A percentile compares a stretch with the other conserved stretches of the same genome.
Evolutionary conservation across 2,888 invertebrate genomes (phyloP).

Genomic region (Scaptomyza tumidula): DNA sequence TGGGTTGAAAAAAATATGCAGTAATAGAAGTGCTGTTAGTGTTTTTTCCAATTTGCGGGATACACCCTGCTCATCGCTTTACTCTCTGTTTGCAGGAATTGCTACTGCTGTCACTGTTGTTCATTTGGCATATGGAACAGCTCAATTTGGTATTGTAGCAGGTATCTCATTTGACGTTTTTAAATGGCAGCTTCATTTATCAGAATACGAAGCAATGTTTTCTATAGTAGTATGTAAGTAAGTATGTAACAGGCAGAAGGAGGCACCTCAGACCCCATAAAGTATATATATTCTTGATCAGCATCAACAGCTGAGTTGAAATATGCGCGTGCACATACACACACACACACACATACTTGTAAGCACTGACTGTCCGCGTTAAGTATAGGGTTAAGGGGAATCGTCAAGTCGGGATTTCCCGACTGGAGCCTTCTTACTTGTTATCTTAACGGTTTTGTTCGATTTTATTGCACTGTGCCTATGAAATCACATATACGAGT

Average conservation of each 20-base stretch:
- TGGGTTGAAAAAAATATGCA: constrained; percentile 32
- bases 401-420: no score
- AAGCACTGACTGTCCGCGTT: no score
- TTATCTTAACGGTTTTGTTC: not conserved
- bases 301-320: no score
- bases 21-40: constrained; percentile 61
- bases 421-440: not conserved
- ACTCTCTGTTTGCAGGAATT: not conserved
- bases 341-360: no score
- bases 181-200: constrained; percentile 81
- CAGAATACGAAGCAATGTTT: no score
- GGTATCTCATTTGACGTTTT: constrained; percentile 39
- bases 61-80: not conserved
- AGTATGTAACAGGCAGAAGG: no score
- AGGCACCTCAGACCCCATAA: no score
- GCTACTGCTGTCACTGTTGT: not conserved
- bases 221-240: no score
- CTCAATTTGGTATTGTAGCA: constrained; percentile 66
- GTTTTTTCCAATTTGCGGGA: constrained; percentile 66
- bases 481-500: constrained; percentile 7
- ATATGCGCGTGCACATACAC: no score
- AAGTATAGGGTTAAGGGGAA: no score
- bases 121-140: constrained; percentile 60
- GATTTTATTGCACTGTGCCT: not conserved
- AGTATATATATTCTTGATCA: no score